These are phyloP conservation scores for Andinoacara biseriatus DNA, from an alignment of 2,113 vertebrate genomes.

Conservation along the genomic window DNA sequence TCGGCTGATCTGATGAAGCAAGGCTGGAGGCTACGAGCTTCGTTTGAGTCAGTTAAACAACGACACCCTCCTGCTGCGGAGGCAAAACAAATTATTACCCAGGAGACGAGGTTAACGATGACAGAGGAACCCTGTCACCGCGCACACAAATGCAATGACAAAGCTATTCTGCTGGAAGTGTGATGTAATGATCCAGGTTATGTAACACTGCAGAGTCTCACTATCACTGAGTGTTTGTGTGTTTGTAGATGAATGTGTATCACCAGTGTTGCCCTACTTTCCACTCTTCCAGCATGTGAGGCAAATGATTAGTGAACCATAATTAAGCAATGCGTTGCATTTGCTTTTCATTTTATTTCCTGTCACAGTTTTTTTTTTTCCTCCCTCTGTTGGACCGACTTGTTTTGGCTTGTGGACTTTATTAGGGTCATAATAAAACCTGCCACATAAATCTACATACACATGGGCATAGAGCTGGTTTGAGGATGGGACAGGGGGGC, in stretches of 20 bases:
- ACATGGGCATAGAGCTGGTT: neutral
- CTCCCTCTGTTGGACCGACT: accelerated
- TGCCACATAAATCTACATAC: neutral
- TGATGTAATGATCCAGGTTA: constrained; percentile 30
- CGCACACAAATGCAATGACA: constrained; percentile 8
- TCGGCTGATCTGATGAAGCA: neutral
- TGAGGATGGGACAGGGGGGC: neutral
- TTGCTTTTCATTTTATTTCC: neutral
- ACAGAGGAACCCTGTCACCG: neutral
- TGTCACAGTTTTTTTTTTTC: neutral
- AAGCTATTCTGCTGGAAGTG: constrained; percentile 11
- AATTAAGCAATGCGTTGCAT: neutral
- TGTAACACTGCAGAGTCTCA: constrained; percentile 19
- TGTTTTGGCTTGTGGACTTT: neutral
- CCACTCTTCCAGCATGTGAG: neutral
- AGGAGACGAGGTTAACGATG: neutral
- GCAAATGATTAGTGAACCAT: constrained; percentile 8
- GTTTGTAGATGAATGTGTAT: neutral
- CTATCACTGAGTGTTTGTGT: neutral
- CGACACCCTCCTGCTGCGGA: constrained; percentile 5
- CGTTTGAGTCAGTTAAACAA: neutral
- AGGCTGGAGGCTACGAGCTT: neutral
- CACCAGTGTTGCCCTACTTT: constrained; percentile 29
- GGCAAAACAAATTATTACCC: neutral
- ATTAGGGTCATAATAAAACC: neutral